phyloP scores from a whole-genome alignment of 2,797 vertebrate genomes.

The Sciurus vulgaris region DNA sequence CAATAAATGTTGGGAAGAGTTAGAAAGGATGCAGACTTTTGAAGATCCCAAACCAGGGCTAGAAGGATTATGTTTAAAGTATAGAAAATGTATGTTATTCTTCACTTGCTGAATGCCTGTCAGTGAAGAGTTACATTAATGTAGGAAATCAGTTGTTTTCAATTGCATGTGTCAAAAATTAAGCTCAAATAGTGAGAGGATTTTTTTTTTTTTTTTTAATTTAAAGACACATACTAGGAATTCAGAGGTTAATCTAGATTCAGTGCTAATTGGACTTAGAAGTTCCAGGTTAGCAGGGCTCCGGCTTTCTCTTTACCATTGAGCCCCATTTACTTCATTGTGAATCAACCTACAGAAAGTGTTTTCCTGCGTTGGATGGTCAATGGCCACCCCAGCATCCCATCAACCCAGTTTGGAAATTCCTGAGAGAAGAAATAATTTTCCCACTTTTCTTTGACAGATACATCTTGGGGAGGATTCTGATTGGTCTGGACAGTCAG shows the following conservation, averaged over 20 bases:
- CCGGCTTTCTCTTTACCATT: background rate
- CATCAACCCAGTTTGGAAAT: background rate
- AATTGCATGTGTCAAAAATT: background rate
- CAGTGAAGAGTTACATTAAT: background rate
- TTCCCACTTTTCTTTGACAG: background rate
- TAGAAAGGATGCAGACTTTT: background rate
- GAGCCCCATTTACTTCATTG: background rate
- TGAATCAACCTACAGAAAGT: background rate
- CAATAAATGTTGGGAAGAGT: background rate
- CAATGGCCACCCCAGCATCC: background rate
- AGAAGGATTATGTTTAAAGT: background rate
- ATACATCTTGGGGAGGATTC: background rate
- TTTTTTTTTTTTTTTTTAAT: background rate
- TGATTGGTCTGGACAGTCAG: background rate
- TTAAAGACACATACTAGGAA: background rate
- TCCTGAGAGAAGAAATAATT: background rate
- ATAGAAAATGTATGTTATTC: background rate
- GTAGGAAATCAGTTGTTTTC: conserved; percentile 11
- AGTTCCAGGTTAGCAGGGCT: background rate
- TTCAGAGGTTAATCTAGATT: background rate
- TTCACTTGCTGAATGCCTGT: background rate
- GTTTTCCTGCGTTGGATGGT: background rate
- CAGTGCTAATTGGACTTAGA: background rate
- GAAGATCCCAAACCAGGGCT: background rate
- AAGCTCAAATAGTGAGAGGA: conserved; percentile 11